Base-by-base conservation (phyloP, 1,140 invertebrate species). In the Frieseomelitta varia region DNA sequence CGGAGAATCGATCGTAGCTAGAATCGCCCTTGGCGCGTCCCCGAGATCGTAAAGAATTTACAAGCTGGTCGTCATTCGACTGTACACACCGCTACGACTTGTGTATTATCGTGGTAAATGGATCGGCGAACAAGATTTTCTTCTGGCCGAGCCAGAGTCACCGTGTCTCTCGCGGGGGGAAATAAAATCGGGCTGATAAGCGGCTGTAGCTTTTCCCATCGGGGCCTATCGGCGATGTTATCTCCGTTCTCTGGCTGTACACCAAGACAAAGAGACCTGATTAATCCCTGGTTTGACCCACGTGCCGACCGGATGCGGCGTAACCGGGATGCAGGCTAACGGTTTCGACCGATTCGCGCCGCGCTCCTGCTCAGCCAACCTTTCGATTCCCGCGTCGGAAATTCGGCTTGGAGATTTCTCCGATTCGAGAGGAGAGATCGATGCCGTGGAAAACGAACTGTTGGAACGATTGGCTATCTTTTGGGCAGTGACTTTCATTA, bases 281-380 rank as follows among this genome's bases (percentile, higher is more conserved):
- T 84, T 84, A 84, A 84, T 84, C 83, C 73, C 58, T 78, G 78
- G 83, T 73, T 84, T 84, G 83, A 84, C 83, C 83, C 83, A 80
- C 83, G 83, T 84, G 83, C 77, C 83, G 83, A 74, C 83, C 83
- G 83, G 83, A 84, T 79, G 78, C 83, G 77, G 78, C 83, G 83
- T 84, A 84, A 84, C 83, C 78, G 83, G 83, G 83, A 84, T 84
- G 83, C 83, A 74, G 72, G 69, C 15, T 84, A 84, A 84, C 83
- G 83, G 83, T 84, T 84, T 47, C 65, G 58, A 24, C 78, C 58
- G 76, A 84, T 73, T 76, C 56, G 56, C 69, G 47, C 6, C 4
- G 19, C 30, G n/a, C 67, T 30, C 71, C 39, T 47, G 39, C 39
- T 47, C 0, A 77, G 72, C 68, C 72, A 53, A 21, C 51, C n/a